phyloP scores from a whole-genome alignment of 2,113 vertebrate genomes.

The Hemiprocne comata region DNA sequence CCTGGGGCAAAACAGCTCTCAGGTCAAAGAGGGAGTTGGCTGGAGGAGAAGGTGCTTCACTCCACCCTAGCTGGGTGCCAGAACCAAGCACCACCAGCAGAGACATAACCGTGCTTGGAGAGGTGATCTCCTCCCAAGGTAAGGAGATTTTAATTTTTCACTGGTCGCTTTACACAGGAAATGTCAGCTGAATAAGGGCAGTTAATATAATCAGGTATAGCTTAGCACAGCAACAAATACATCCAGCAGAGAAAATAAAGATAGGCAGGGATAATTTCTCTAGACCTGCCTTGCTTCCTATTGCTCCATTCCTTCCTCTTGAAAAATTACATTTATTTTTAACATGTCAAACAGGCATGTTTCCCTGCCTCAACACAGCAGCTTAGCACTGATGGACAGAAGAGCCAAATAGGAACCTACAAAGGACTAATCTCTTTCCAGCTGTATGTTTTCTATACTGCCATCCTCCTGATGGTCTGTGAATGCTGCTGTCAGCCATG shows the following conservation, averaged over 20 bases:
- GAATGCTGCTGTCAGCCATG: accelerated
- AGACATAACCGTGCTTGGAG: neutral
- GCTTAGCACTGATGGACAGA: neutral
- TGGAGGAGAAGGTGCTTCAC: neutral
- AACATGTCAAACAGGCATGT: neutral
- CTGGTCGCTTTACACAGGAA: constrained; percentile 57
- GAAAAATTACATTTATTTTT: neutral
- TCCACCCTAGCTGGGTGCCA: neutral
- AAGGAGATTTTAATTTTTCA: constrained; percentile 41
- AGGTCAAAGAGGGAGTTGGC: neutral
- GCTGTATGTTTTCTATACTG: accelerated
- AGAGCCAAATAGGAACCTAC: neutral
- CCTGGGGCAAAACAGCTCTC: neutral
- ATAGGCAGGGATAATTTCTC: neutral
- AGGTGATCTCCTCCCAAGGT: neutral
- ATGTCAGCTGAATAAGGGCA: neutral
- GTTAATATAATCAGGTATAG: constrained; percentile 28
- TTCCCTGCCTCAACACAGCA: neutral
- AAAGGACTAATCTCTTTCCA: neutral
- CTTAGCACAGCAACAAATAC: neutral
- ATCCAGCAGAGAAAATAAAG: constrained; percentile 12
- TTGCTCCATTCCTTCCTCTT: neutral
- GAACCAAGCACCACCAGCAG: neutral
- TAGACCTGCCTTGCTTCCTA: neutral
- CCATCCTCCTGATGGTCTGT: accelerated